phyloP scores from a whole-genome alignment of 2,888 invertebrate genomes.

The Harpalus rubripes region DNA sequence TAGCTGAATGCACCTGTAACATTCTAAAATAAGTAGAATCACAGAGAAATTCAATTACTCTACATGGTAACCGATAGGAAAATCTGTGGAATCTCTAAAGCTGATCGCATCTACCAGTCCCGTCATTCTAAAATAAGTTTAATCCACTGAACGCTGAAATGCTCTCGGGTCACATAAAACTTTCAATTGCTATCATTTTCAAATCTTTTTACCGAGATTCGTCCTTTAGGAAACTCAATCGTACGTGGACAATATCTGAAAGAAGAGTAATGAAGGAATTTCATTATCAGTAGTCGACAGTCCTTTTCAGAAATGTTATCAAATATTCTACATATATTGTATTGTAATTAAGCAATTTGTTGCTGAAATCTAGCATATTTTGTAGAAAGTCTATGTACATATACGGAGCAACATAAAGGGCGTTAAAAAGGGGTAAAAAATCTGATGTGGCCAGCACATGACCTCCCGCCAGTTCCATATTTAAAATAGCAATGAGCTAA shows the following conservation, averaged over 20 bases:
- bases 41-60: conserved; percentile 48
- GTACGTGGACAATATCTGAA: not conserved
- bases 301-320: too few relatives aligned
- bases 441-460: too few relatives aligned
- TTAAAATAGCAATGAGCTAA: too few relatives aligned
- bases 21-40: conserved; percentile 41
- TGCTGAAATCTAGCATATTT: too few relatives aligned
- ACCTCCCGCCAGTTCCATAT: too few relatives aligned
- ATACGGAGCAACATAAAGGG: too few relatives aligned
- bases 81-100: conserved; percentile 45
- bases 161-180: conserved; percentile 28
- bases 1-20: conserved; percentile 13
- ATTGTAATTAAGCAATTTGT: too few relatives aligned
- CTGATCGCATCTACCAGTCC: conserved; percentile 36
- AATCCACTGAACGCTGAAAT: conserved; percentile 41
- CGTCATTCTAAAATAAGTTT: conserved; percentile 43
- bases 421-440: too few relatives aligned
- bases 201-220: conserved; percentile 15
- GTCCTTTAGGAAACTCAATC: not conserved
- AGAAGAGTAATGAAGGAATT: too few relatives aligned
- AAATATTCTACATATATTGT: too few relatives aligned
- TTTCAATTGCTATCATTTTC: conserved; percentile 39
- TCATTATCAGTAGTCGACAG: too few relatives aligned
- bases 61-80: conserved; percentile 46
- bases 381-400: too few relatives aligned